These are phyloP conservation scores for Chymomyza caudatula DNA, from an alignment of 2,888 invertebrate genomes.

Conservation along the genomic window DNA sequence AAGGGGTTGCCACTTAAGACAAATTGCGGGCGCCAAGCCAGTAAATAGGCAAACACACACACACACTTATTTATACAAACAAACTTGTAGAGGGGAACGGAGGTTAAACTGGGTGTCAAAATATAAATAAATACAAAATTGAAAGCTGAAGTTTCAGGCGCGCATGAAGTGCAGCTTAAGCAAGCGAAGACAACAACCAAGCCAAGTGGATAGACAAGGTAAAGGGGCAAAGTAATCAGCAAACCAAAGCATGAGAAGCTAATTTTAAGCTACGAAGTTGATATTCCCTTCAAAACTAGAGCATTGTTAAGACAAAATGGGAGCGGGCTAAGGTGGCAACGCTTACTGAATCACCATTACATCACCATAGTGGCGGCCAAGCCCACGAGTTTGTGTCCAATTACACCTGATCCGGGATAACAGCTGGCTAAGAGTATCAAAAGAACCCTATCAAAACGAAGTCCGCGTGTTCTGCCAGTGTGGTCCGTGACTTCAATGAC, in stretches of 20 bases:
- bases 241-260: not conserved
- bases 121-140: conserved; percentile 27
- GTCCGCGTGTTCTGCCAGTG: too few relatives aligned
- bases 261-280: not conserved
- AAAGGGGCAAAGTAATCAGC: not conserved
- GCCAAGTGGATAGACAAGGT: not conserved
- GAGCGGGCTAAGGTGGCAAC: too few relatives aligned
- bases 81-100: not conserved
- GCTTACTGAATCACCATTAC: too few relatives aligned
- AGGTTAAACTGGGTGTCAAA: conserved; percentile 1
- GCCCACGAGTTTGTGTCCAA: too few relatives aligned
- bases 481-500: too few relatives aligned
- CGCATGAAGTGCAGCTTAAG: not conserved
- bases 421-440: too few relatives aligned
- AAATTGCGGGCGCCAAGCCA: conserved; percentile 71
- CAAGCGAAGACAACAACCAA: not conserved
- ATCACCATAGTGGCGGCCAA: too few relatives aligned
- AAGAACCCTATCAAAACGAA: too few relatives aligned
- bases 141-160: not conserved
- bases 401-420: too few relatives aligned
- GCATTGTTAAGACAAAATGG: too few relatives aligned
- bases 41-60: conserved; percentile 50
- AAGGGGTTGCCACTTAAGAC: conserved; percentile 71
- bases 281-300: not conserved
- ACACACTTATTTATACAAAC: conserved; percentile 2